Evolutionary conservation across 2,113 vertebrate species (phyloP).

Genomic region (Odontesthes bonariensis): DNA sequence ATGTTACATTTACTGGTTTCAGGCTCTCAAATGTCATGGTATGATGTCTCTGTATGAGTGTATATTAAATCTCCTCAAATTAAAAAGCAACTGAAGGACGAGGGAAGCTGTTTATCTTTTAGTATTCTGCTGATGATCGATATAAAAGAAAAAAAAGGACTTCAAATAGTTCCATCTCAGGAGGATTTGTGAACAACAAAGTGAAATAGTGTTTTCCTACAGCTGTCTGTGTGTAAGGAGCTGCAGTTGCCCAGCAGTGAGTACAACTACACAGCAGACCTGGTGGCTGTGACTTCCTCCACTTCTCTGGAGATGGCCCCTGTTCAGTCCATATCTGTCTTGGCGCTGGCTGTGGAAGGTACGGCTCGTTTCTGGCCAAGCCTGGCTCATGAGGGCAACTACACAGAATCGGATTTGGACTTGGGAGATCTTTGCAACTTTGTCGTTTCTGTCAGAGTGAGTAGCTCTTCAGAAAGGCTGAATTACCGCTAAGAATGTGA

Average conservation of each 20-base stretch:
- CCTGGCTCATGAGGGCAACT: slow-evolving; percentile 88
- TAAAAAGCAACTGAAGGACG: background rate
- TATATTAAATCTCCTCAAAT: background rate
- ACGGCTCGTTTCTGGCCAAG: slow-evolving; percentile 90
- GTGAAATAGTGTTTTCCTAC: slow-evolving; percentile 14
- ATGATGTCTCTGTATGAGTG: background rate
- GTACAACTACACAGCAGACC: slow-evolving; percentile 83
- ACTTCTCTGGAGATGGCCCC: slow-evolving; percentile 81
- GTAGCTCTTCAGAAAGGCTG: background rate
- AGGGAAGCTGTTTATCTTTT: background rate
- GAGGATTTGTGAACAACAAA: background rate
- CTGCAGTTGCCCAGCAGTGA: slow-evolving; percentile 92
- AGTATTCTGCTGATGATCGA: too few relatives aligned
- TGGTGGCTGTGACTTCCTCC: slow-evolving; percentile 86
- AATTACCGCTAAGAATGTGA: background rate
- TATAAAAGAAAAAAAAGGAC: too few relatives aligned
- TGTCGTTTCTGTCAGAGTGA: slow-evolving; percentile 89
- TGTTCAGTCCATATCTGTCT: slow-evolving; percentile 86
- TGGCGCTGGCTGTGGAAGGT: slow-evolving; percentile 90
- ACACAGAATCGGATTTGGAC: slow-evolving; percentile 84
- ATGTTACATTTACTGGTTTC: background rate
- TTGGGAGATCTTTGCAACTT: slow-evolving; percentile 88
- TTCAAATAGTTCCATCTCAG: too few relatives aligned
- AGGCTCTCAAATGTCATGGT: background rate
- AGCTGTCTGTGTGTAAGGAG: slow-evolving; percentile 95